A percentile compares a stretch with the other conserved stretches of the same genome.
These are phyloP conservation scores for Luscinia luscinia DNA, from an alignment of 2,797 vertebrate species.

Conservation along the genomic window DNA sequence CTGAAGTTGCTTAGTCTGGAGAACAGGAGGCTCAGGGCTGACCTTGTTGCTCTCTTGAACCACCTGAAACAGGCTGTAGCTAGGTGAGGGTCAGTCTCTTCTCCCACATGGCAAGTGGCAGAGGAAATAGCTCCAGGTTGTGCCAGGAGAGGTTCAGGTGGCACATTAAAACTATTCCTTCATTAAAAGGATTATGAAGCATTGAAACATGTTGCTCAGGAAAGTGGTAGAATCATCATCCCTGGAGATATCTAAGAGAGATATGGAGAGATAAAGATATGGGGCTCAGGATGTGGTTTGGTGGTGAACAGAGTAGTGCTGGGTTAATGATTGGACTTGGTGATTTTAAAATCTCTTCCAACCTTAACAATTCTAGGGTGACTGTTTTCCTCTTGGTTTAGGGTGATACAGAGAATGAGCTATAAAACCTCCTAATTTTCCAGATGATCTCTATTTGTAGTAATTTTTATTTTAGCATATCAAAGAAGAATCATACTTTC, in stretches of 20 bases:
- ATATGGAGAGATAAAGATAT: not conserved
- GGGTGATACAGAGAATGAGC: not conserved
- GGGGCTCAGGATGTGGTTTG: accelerated
- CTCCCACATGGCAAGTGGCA: too few species aligned
- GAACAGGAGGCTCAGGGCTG: not conserved
- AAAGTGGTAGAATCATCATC: not conserved
- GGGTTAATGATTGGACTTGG: not conserved
- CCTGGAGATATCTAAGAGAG: not conserved
- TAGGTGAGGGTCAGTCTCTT: not conserved
- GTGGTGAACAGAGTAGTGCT: not conserved
- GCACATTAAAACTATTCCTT: not conserved
- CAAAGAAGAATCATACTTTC: not conserved
- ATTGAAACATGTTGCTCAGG: not conserved
- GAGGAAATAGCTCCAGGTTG: not conserved
- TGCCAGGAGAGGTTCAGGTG: not conserved
- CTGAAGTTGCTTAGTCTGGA: not conserved
- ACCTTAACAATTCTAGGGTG: not conserved
- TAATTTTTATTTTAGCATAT: not conserved
- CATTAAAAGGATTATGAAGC: not conserved
- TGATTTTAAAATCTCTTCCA: not conserved
- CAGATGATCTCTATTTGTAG: not conserved
- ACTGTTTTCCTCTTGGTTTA: not conserved
- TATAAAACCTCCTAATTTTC: not conserved
- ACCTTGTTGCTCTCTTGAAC: not conserved
- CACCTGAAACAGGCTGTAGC: not conserved